A percentile compares a stretch with the other conserved stretches of the same genome.
Evolutionary conservation across 2,113 vertebrate species (phyloP).

Genomic region (Piprites chloris): DNA sequence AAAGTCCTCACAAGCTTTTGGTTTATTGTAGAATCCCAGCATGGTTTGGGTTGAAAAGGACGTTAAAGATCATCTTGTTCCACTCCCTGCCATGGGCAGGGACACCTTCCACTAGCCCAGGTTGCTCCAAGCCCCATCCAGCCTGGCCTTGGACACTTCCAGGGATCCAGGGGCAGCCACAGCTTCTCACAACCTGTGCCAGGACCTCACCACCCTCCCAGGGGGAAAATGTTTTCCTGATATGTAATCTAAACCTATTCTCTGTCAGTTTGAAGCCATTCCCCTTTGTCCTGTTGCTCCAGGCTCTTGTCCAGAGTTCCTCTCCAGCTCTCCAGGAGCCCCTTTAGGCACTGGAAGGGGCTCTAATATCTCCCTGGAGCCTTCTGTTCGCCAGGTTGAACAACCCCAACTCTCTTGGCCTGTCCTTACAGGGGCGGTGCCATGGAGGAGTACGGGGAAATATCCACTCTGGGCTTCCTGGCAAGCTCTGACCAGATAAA

Average conservation of each 20-base stretch:
- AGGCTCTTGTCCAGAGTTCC: not conserved
- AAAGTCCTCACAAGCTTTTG: not conserved
- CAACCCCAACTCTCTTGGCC: not conserved
- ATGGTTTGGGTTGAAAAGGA: not conserved
- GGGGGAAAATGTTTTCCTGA: rapidly evolving
- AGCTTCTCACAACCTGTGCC: not conserved
- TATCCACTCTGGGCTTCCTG: not conserved
- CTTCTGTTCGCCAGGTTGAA: not conserved
- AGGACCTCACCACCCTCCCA: not conserved
- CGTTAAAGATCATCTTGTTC: rapidly evolving
- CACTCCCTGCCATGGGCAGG: not conserved
- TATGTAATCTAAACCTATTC: not conserved
- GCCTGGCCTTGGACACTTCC: rapidly evolving
- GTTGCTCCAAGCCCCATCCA: not conserved
- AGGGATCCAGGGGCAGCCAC: not conserved
- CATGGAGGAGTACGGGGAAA: not conserved
- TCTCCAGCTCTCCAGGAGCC: not conserved
- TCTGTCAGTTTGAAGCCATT: not conserved
- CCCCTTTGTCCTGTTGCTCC: not conserved
- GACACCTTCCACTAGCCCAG: not conserved
- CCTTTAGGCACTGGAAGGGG: not conserved
- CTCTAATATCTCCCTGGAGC: not conserved
- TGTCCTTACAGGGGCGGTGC: not conserved
- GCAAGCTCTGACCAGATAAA: not conserved
- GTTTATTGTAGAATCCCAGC: not conserved